phyloP scores from a whole-genome alignment of 1,140 invertebrate species.

The Sminthurinus signatus region DNA sequence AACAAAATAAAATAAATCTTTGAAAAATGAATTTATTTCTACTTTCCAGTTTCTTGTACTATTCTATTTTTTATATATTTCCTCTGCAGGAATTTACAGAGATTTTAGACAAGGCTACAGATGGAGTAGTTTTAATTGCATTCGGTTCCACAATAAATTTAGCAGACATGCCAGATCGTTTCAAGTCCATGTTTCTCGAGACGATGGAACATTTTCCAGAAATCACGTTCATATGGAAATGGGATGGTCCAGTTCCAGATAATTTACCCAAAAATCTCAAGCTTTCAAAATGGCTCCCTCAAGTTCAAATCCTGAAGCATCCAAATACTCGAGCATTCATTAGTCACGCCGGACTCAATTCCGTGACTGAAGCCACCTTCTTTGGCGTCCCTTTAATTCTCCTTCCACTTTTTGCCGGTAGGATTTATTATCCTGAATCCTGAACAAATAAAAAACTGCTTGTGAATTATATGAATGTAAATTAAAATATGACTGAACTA shows the following conservation, averaged over 20 bases:
- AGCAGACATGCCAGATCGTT: not conserved
- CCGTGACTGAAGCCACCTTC: conserved; percentile 71
- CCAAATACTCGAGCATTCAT: conserved; percentile 66
- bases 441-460: too few species aligned
- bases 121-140: conserved; percentile 31
- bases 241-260: conserved; percentile 2
- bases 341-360: conserved; percentile 71
- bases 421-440: too few species aligned
- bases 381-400: conserved; percentile 62
- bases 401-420: conserved; percentile 1
- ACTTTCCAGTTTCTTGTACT: too few species aligned
- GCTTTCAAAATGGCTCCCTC: conserved; percentile 60
- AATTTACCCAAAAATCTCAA: conserved; percentile 22
- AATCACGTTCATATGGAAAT: conserved; percentile 27
- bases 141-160: conserved; percentile 26
- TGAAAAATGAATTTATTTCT: too few species aligned
- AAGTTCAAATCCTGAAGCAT: conserved; percentile 72
- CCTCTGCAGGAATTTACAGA: conserved; percentile 20
- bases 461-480: too few species aligned
- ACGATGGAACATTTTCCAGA: conserved; percentile 20
- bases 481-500: too few species aligned
- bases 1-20: too few species aligned
- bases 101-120: conserved; percentile 24
- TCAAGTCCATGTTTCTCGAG: conserved; percentile 17
- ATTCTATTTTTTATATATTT: too few species aligned